Base-by-base conservation (phyloP, 2,113 vertebrate species). In the Silurus asotus region DNA sequence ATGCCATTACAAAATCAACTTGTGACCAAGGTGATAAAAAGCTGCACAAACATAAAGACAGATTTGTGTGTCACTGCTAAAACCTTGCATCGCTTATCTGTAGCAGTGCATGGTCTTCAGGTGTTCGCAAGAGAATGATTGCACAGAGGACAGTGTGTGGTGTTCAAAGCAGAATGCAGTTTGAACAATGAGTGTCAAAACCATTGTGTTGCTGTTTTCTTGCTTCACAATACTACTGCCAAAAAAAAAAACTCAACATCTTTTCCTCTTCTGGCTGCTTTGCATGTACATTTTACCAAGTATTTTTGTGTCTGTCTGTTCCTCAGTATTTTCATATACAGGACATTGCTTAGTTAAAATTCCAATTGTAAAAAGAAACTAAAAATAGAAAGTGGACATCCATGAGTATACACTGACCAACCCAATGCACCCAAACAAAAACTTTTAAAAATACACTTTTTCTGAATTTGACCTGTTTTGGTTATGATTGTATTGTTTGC, bases 101-200 rank as follows among this genome's bases (percentile, higher is more conserved):
- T 37, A 59, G 13, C 28, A 67, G 59, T 67, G 84, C 25, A 20
- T 5, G 4, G 19, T 69, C 28, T 19, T 78, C 51, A 78, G 59
- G 25, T 51, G 49, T 8, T 79, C 7, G 13, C 17, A 69, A 48
- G 19, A 2, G 28, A 19, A 53, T 49, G 37, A 84, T 84, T 84
- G 62, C 64, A 25, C 75, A 67, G 51, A 79, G 28, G 6, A 23
- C 11, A 0, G 45, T 23, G 56, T 59, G 2, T 61, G 69, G 20
- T 58, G 6, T 56, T 49, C n/a, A 58, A 48, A 61, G 69, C 37
- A 49, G 70, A 72, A 74, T 1, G 14, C 20, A 58, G 61, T 62
- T 15, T 48, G 53, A 61, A 23, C 53, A 83, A 59, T 59, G 67
- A 55, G 49, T 65, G 81, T 65, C 53, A 17, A 84, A 72, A 78